Conservation (phyloP, 2,113 vertebrate species). For the Hyla sarda region DNA sequence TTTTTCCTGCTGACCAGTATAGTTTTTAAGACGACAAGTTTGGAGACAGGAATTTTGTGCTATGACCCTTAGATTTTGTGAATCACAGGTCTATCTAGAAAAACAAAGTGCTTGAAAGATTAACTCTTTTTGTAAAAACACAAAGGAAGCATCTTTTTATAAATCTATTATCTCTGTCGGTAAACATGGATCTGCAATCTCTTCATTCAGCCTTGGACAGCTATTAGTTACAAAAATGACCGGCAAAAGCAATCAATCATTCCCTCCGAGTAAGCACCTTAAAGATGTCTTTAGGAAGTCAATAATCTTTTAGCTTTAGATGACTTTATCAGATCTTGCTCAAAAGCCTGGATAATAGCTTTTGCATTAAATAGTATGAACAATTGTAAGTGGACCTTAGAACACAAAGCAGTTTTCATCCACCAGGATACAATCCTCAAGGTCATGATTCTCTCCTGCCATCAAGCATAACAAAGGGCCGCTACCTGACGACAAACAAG, state of each 20-base stretch:
- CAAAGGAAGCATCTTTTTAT: slow-evolving; percentile 6
- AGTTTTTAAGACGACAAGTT: no score
- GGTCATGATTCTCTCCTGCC: slow-evolving; percentile 84
- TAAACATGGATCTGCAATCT: slow-evolving; percentile 76
- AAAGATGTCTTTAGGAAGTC: slow-evolving; percentile 96
- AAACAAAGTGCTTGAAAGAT: not conserved
- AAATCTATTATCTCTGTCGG: slow-evolving; percentile 34
- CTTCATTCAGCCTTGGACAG: slow-evolving; percentile 85
- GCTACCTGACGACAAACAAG: slow-evolving; percentile 90
- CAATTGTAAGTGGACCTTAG: slow-evolving; percentile 84
- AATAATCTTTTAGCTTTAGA: slow-evolving; percentile 97
- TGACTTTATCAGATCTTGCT: slow-evolving; percentile 97
- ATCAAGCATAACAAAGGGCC: slow-evolving; percentile 82
- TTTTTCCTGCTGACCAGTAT: no score
- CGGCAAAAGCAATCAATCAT: slow-evolving; percentile 94
- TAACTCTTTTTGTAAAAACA: not conserved
- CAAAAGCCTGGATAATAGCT: slow-evolving; percentile 90
- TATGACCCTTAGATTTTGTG: not conserved
- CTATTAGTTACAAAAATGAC: slow-evolving; percentile 81
- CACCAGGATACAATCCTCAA: slow-evolving; percentile 87
- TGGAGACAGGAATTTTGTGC: no score
- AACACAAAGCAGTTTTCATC: slow-evolving; percentile 90
- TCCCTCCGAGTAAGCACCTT: slow-evolving; percentile 82
- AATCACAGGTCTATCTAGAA: not conserved
- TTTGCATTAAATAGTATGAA: slow-evolving; percentile 88